A percentile compares a stretch with the other conserved stretches of the same genome.
These are phyloP conservation scores for Aspiorhynchus laticeps DNA, from an alignment of 2,113 vertebrate genomes.

Conservation along the genomic window DNA sequence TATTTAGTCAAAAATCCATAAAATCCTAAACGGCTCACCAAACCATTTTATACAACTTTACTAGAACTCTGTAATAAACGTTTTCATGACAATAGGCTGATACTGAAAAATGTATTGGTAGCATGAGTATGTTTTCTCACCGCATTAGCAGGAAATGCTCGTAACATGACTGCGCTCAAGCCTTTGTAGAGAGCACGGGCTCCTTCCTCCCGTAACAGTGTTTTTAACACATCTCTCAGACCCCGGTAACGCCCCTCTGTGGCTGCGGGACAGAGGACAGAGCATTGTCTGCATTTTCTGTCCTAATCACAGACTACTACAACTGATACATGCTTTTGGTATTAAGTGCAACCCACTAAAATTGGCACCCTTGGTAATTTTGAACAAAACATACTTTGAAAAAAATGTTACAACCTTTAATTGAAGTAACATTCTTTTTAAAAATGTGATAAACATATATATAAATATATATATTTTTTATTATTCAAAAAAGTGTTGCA, in stretches of 20 bases:
- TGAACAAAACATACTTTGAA: background rate
- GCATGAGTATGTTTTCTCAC: slow-evolving; percentile 52
- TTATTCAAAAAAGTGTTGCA: no score
- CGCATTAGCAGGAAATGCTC: slow-evolving; percentile 81
- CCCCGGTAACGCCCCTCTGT: slow-evolving; percentile 73
- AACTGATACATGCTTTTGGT: background rate
- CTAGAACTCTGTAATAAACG: background rate
- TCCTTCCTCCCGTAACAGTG: slow-evolving; percentile 75
- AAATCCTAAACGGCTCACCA: background rate
- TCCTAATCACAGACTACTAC: background rate
- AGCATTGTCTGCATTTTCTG: background rate
- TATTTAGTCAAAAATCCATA: background rate
- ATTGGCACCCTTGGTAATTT: background rate
- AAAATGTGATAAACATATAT: no score
- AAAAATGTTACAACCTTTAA: background rate
- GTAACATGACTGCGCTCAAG: slow-evolving; percentile 76
- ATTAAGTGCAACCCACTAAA: background rate
- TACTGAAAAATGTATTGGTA: background rate
- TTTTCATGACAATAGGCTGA: background rate
- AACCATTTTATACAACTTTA: background rate
- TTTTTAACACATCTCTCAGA: slow-evolving; percentile 69
- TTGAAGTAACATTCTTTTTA: background rate
- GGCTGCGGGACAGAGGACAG: slow-evolving; percentile 59
- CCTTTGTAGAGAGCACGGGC: slow-evolving; percentile 74
- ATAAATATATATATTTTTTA: no score